Evolutionary conservation across 2,888 invertebrate species (phyloP).

Genomic region (Chymomyza caudatula): DNA sequence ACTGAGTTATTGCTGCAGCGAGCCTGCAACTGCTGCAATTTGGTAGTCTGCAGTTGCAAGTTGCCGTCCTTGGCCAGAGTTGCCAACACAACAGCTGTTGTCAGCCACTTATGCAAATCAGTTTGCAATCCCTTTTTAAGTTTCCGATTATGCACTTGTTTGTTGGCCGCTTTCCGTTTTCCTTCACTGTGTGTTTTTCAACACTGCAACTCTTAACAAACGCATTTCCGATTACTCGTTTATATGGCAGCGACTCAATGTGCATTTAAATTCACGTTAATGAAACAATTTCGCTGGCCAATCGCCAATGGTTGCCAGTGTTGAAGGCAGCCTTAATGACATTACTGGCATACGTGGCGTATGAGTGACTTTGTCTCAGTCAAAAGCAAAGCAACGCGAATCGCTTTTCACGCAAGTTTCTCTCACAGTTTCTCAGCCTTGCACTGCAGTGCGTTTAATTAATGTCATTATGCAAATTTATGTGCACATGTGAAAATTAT

Average conservation of each 20-base stretch:
- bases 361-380: slow-evolving; percentile 39
- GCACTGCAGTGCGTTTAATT: slow-evolving; percentile 56
- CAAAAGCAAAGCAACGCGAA: not conserved
- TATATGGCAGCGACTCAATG: not conserved
- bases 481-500: slow-evolving; percentile 39
- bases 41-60: too few species aligned
- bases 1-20: too few species aligned
- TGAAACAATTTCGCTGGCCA: slow-evolving; percentile 52
- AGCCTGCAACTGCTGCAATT: too few species aligned
- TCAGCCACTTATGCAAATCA: slow-evolving; percentile 61
- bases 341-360: slow-evolving; percentile 57
- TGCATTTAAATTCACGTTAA: slow-evolving; percentile 67
- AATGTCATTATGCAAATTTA: slow-evolving; percentile 68
- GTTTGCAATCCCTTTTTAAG: slow-evolving; percentile 53
- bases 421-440: not conserved
- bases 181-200: not conserved
- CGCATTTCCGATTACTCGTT: slow-evolving; percentile 61
- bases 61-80: too few species aligned
- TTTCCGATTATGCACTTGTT: slow-evolving; percentile 49
- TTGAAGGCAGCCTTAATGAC: slow-evolving; percentile 45
- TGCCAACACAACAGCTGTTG: too few species aligned
- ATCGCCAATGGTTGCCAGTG: not conserved
- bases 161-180: slow-evolving; percentile 1
- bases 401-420: slow-evolving; percentile 21
- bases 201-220: slow-evolving; percentile 36